Evolutionary conservation across 2,797 vertebrate species (phyloP), one percentile per base, ranked within the genome.

Genomic region (Balearica regulorum): DNA sequence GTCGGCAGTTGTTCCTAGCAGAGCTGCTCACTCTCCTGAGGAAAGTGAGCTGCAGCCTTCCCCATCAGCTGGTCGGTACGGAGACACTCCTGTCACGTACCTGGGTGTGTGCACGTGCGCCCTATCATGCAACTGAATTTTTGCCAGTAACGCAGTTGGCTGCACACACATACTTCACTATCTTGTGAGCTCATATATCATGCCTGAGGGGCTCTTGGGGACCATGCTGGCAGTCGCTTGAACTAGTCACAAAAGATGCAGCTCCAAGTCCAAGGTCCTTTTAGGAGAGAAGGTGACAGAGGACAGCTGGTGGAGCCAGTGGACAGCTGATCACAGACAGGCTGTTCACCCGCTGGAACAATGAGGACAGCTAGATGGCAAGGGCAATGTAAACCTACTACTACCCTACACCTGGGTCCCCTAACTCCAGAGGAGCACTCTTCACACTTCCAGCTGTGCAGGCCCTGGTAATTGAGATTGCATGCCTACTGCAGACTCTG

Each of bases 91-190:
- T 37, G 26, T 12, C 81, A 21, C 5, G 0, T 3, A 54, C 35
- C 49, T 58, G 66, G 17, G 12, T 22, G 13, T 5, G 22, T 68
- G 41, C 9, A 41, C 3, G 0, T 5, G 57, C 12, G 28, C 41
- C 18, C 35, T 35, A 1, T 10, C 8, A 0, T 1, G 18, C 6
- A 49, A 46, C 2, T 14, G 18, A 28, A 11, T n/a, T 76, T 60
- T 25, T 44, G 22, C 48, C n/a, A 19, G 76, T 13, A 33, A 29
- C 37, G 33, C 37, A 41, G 49, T 6, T 22, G 72, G 65, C 51
- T 95, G 57, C 72, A 68, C 61, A 16, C 33, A 4, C 44, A 13
- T 44, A 33, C 58, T 16, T 86, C 53, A 51, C 19, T 0, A 5
- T 22, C 39, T 4, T 43, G 25, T 58, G 57, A 85, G 0, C 11